Conservation (phyloP, 2,797 vertebrate genomes). For the Cyclopterus lumpus region DNA sequence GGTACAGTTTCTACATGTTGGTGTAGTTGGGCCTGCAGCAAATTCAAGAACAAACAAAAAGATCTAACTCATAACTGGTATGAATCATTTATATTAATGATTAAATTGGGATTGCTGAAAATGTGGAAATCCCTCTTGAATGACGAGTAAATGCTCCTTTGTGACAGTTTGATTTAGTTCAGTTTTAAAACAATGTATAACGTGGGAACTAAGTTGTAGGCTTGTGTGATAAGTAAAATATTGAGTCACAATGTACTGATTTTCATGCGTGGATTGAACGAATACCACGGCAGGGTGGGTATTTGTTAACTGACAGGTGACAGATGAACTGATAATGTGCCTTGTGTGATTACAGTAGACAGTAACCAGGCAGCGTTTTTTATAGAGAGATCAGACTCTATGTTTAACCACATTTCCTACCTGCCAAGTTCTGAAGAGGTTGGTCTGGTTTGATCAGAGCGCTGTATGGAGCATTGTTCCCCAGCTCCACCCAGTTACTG, state of each 20-base stretch:
- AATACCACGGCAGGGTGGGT: neutral
- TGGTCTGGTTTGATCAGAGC: slow-evolving; percentile 64
- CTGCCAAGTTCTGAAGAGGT: slow-evolving; percentile 70
- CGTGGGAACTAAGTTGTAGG: neutral
- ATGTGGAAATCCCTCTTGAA: neutral
- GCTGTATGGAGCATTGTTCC: slow-evolving; percentile 58
- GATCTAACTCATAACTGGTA: neutral
- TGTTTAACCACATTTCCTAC: slow-evolving; percentile 34
- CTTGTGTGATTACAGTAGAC: neutral
- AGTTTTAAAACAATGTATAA: neutral
- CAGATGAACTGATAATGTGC: neutral
- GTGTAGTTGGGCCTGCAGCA: slow-evolving; percentile 51
- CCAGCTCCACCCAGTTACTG: slow-evolving; percentile 82
- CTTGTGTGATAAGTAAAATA: neutral
- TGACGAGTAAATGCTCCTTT: neutral
- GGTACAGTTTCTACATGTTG: slow-evolving; percentile 78
- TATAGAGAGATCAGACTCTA: neutral
- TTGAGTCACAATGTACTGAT: neutral
- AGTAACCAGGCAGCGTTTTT: neutral
- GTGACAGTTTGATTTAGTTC: neutral
- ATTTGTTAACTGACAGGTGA: slow-evolving; percentile 8
- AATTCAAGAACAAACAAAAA: neutral
- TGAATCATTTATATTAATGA: neutral
- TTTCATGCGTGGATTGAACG: neutral
- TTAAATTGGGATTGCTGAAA: neutral